These are phyloP conservation scores for Coreius guichenoti DNA, from an alignment of 2,797 vertebrate species.

Conservation along the genomic window DNA sequence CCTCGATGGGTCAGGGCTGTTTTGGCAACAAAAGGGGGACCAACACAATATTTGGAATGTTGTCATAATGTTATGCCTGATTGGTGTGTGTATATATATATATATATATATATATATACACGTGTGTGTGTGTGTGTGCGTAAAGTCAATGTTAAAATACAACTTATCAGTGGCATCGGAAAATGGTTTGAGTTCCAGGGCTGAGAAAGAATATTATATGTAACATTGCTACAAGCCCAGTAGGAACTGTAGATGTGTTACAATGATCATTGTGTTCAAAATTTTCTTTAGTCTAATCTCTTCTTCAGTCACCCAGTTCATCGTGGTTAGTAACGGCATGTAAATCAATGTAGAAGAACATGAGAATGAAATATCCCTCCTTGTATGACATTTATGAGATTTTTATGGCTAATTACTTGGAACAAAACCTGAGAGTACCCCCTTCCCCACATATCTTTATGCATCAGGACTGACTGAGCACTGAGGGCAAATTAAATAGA, in stretches of 20 bases:
- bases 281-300: slow-evolving; percentile 7
- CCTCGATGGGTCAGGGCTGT: too few relatives aligned
- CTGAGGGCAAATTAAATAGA: slow-evolving; percentile 51
- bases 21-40: too few relatives aligned
- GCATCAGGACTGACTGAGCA: slow-evolving; percentile 5
- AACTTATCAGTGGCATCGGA: too few relatives aligned
- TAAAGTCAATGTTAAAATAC: too few relatives aligned
- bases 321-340: slow-evolving; percentile 17
- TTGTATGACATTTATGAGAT: slow-evolving; percentile 33
- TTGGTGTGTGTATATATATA: too few relatives aligned
- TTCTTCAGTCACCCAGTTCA: slow-evolving; percentile 10
- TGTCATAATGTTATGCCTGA: too few relatives aligned
- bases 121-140: too few relatives aligned
- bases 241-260: background rate
- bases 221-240: too few relatives aligned
- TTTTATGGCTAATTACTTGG: slow-evolving; percentile 44
- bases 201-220: too few relatives aligned
- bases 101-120: too few relatives aligned
- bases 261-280: slow-evolving; percentile 5
- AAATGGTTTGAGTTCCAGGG: too few relatives aligned
- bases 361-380: background rate
- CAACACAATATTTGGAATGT: too few relatives aligned
- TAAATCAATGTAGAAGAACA: slow-evolving; percentile 24
- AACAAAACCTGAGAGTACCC: slow-evolving; percentile 36
- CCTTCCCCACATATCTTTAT: background rate